Evolutionary conservation across 1,140 invertebrate genomes (phyloP).

Genomic region (Agrypnia vestita): DNA sequence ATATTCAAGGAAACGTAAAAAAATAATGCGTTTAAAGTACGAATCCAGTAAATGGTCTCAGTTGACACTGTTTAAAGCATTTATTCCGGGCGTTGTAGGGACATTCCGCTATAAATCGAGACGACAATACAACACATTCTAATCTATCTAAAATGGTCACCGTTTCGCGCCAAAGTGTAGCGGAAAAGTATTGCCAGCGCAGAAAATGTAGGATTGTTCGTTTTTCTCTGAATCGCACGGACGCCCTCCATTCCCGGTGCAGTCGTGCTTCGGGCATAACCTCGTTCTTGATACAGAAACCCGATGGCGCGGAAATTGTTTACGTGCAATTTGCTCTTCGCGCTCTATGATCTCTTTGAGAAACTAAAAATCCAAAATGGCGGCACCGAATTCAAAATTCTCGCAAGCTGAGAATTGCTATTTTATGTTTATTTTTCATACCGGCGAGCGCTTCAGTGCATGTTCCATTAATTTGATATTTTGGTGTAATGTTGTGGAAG

Average conservation of each 20-base stretch:
- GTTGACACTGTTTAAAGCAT: no score
- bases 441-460: slow-evolving; percentile 7
- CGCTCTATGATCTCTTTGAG: slow-evolving; percentile 38
- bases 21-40: no score
- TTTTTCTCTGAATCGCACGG: slow-evolving; percentile 42
- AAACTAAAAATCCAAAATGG: slow-evolving; percentile 31
- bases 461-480: slow-evolving; percentile 39
- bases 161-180: slow-evolving; percentile 13
- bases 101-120: no score
- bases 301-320: slow-evolving; percentile 48
- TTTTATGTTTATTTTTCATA: slow-evolving; percentile 20
- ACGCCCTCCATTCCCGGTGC: slow-evolving; percentile 38
- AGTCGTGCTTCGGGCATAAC: slow-evolving; percentile 45
- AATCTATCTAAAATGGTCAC: background rate
- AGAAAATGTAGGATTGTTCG: slow-evolving; percentile 28
- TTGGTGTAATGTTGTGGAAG: slow-evolving; percentile 36
- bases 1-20: no score
- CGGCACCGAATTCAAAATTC: slow-evolving; percentile 15
- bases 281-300: slow-evolving; percentile 50
- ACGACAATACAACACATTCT: background rate
- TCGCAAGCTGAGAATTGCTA: slow-evolving; percentile 9
- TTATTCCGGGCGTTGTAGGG: no score
- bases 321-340: slow-evolving; percentile 40
- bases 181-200: slow-evolving; percentile 1
- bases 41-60: no score